Evolutionary conservation across 2,113 vertebrate genomes (phyloP).

Genomic region (Heliornis fulica): DNA sequence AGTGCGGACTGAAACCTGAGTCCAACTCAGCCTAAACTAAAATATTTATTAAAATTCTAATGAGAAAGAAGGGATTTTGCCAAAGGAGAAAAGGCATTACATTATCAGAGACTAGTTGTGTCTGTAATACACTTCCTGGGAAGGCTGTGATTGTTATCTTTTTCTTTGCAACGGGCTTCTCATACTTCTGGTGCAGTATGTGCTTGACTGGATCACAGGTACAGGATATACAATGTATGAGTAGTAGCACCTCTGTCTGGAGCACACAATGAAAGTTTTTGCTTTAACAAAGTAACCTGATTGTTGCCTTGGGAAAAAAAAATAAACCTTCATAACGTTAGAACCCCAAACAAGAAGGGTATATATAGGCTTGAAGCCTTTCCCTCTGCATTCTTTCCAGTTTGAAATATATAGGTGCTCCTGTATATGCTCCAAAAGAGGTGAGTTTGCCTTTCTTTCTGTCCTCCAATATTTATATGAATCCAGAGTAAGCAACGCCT

Average conservation of each 20-base stretch:
- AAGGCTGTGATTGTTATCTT: not conserved
- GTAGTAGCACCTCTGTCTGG: not conserved
- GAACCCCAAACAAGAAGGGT: not conserved
- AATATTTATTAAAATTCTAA: constrained; percentile 24
- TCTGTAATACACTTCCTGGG: not conserved
- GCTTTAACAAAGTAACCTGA: not conserved
- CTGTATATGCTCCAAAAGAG: not conserved
- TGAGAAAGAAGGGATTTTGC: not conserved
- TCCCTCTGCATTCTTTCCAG: not conserved
- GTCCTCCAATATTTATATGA: not conserved
- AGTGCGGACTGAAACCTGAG: not conserved
- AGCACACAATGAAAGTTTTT: not conserved
- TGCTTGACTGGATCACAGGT: not conserved
- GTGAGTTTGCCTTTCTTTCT: not conserved
- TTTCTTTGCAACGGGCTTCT: not conserved
- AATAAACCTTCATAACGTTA: not conserved
- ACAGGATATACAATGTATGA: not conserved
- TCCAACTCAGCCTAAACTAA: not conserved
- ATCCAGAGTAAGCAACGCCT: not conserved
- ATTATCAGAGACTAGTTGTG: not conserved
- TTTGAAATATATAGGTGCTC: not conserved
- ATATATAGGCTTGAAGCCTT: not conserved
- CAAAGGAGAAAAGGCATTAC: not conserved
- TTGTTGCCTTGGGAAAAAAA: not conserved
- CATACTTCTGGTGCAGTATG: not conserved